Evolutionary conservation across 1,140 invertebrate species (phyloP).

Genomic region (Diachasma alloeum): DNA sequence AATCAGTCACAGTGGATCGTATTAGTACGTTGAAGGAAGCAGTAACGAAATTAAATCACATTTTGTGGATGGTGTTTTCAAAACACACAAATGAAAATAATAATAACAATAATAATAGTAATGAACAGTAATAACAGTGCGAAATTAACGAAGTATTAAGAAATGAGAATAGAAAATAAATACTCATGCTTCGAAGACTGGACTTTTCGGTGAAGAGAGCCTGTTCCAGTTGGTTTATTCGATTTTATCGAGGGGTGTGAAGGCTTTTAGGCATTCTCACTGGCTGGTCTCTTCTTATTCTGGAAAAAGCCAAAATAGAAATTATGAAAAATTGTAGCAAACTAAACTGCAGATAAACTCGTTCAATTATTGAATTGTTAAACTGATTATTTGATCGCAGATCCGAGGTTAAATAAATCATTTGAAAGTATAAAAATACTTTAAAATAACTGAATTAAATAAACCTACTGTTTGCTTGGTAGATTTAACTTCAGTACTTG

Average conservation of each 20-base stretch:
- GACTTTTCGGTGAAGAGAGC: not conserved
- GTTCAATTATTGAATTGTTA: not conserved
- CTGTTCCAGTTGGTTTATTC: too few relatives aligned
- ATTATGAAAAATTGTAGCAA: constrained; percentile 19
- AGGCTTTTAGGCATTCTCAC: constrained; percentile 52
- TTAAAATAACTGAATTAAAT: not conserved
- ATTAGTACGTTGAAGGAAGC: not conserved
- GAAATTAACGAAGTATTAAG: not conserved
- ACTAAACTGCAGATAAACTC: not conserved
- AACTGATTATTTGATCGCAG: too few relatives aligned
- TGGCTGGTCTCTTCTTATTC: constrained; percentile 56
- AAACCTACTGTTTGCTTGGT: constrained; percentile 55
- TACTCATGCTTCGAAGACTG: constrained; percentile 18
- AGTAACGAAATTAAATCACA: not conserved
- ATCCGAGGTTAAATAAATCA: not conserved
- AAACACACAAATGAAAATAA: not conserved
- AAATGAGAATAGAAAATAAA: constrained; percentile 14
- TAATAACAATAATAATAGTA: constrained; percentile 4
- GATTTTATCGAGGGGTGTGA: constrained; percentile 14
- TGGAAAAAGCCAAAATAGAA: constrained; percentile 33
- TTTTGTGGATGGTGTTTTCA: not conserved
- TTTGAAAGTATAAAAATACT: not conserved
- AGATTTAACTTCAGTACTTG: constrained; percentile 68
- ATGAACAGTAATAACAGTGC: not conserved
- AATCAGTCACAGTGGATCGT: not conserved